Conservation (phyloP, 2,888 invertebrate genomes). For the Anarsia innoxiella region DNA sequence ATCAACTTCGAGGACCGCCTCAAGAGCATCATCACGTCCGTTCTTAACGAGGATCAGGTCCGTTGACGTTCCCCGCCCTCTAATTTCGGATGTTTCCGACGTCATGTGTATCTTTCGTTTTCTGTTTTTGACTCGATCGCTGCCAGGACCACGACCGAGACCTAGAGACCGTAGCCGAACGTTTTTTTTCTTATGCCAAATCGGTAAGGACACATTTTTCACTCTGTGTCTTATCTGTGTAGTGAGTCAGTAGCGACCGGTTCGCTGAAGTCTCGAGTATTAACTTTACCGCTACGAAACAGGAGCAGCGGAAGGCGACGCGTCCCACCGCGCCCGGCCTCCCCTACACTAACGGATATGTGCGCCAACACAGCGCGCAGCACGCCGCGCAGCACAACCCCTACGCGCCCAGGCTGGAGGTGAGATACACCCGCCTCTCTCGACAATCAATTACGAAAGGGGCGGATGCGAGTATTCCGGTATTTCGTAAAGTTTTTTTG, state of each 20-base stretch:
- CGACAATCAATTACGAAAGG: too few relatives aligned
- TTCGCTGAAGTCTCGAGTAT: too few relatives aligned
- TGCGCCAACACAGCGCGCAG: constrained; percentile 30
- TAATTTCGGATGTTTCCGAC: too few relatives aligned
- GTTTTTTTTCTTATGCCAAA: constrained; percentile 4
- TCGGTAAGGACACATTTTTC: constrained; percentile 1
- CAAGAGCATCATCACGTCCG: constrained; percentile 90
- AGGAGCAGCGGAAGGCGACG: constrained; percentile 44
- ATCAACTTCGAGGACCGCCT: constrained; percentile 93
- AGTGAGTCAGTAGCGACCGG: not conserved
- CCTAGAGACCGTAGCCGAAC: constrained; percentile 2
- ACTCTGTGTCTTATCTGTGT: not conserved
- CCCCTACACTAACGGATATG: constrained; percentile 45
- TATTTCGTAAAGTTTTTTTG: too few relatives aligned
- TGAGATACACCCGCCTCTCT: too few relatives aligned
- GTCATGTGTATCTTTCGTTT: too few relatives aligned
- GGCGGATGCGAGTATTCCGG: too few relatives aligned
- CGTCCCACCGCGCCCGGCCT: constrained; percentile 35
- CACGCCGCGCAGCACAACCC: constrained; percentile 12
- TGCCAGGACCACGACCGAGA: constrained; percentile 6
- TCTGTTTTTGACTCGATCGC: constrained; percentile 1
- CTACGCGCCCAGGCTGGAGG: constrained; percentile 14
- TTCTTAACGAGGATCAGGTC: constrained; percentile 87
- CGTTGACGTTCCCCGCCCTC: too few relatives aligned
- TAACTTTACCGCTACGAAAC: too few relatives aligned